phyloP scores from a whole-genome alignment of 2,888 invertebrate genomes.

The Tiliacea aurago region DNA sequence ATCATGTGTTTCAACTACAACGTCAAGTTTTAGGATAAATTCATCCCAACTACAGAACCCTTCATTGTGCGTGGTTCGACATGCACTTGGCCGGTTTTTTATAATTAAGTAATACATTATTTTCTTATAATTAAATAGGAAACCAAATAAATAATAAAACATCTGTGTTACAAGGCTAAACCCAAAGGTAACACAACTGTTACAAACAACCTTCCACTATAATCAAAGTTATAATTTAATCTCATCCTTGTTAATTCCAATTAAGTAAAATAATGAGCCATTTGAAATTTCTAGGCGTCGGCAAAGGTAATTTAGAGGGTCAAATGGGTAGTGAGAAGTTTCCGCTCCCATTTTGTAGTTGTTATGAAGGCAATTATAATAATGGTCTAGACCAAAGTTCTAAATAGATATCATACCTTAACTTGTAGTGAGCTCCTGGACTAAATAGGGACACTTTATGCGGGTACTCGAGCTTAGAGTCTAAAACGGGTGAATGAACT shows the following conservation, averaged over 20 bases:
- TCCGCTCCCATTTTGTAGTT: constrained; percentile 45
- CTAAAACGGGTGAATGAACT: constrained; percentile 16
- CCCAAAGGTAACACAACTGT: background rate
- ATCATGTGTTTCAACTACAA: too few species aligned
- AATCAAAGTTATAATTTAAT: constrained; percentile 43
- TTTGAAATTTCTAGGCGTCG: constrained; percentile 44
- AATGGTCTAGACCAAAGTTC: constrained; percentile 47
- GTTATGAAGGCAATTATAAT: constrained; percentile 59
- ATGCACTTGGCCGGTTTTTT: too few species aligned
- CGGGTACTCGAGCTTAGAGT: background rate
- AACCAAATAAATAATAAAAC: background rate
- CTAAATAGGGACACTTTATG: constrained; percentile 48
- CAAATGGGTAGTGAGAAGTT: constrained; percentile 48
- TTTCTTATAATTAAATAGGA: too few species aligned
- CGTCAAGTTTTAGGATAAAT: too few species aligned
- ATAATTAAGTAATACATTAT: too few species aligned
- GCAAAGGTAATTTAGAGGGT: constrained; percentile 56
- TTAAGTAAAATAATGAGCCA: constrained; percentile 54
- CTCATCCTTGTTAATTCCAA: constrained; percentile 45
- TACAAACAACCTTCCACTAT: constrained; percentile 1
- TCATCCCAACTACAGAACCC: too few species aligned
- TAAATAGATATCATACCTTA: constrained; percentile 46
- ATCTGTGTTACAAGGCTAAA: background rate
- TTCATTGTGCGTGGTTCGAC: too few species aligned
- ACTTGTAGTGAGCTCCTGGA: constrained; percentile 30